These are phyloP conservation scores for Camponotus pennsylvanicus DNA, from an alignment of 1,140 invertebrate species.

Conservation along the genomic window DNA sequence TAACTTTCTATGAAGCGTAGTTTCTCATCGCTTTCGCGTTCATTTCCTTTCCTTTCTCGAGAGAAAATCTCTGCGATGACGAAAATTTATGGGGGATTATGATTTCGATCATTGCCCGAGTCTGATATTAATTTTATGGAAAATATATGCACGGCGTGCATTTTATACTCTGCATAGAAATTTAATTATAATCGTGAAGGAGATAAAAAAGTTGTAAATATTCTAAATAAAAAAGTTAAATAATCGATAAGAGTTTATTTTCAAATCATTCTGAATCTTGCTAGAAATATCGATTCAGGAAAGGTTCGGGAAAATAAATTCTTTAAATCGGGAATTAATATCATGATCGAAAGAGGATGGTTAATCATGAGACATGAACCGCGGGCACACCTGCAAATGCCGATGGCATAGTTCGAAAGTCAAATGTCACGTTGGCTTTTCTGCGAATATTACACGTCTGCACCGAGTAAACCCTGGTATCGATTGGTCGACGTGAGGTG, in stretches of 20 bases:
- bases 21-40: slow-evolving; percentile 58
- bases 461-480: slow-evolving; percentile 22
- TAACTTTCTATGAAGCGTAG: slow-evolving; percentile 47
- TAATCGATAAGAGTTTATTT: background rate
- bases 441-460: background rate
- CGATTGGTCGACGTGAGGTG: background rate
- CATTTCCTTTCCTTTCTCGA: slow-evolving; percentile 36
- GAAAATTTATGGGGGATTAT: slow-evolving; percentile 11
- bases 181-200: background rate
- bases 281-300: background rate
- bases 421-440: slow-evolving; percentile 46
- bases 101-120: slow-evolving; percentile 13
- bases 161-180: background rate
- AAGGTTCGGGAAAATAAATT: background rate
- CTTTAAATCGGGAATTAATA: slow-evolving; percentile 4
- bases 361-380: background rate
- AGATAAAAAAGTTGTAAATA: background rate
- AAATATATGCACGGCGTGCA: background rate
- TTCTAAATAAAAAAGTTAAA: background rate
- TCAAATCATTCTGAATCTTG: background rate
- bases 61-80: slow-evolving; percentile 54
- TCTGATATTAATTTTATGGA: background rate
- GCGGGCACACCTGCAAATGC: slow-evolving; percentile 40
- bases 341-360: background rate
- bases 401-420: slow-evolving; percentile 59